Percentiles rank a stretch among this genome's conserved stretches.
Conservation (phyloP, 2,113 vertebrate genomes). For the Balaeniceps rex region DNA sequence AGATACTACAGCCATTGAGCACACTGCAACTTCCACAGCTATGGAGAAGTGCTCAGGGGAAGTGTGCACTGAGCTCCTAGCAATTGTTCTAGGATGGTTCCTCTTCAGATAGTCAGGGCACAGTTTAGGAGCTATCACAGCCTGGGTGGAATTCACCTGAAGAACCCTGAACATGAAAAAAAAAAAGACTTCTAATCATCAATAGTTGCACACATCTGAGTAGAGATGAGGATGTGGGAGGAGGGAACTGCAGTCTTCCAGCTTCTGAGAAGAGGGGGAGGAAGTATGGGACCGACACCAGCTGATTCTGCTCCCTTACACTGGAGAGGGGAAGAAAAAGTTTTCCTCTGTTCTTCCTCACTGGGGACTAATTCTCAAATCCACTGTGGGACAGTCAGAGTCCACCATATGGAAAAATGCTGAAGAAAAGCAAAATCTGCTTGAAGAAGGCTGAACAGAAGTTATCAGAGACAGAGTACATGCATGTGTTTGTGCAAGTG, state of each 20-base stretch:
- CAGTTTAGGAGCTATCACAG: not conserved
- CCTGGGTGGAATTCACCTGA: slow-evolving; percentile 59
- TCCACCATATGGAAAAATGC: not conserved
- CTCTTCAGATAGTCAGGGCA: not conserved
- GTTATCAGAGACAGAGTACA: not conserved
- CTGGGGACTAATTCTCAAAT: not conserved
- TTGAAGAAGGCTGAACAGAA: not conserved
- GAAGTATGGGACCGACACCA: not conserved
- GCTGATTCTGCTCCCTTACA: not conserved
- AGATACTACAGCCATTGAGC: not conserved
- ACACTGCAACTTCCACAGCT: not conserved
- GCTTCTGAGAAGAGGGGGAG: slow-evolving; percentile 27
- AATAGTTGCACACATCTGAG: not conserved
- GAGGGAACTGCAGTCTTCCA: slow-evolving; percentile 17
- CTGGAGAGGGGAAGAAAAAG: not conserved
- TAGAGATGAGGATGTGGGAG: slow-evolving; percentile 41
- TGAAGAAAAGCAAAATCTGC: not conserved
- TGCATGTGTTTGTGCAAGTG: not conserved
- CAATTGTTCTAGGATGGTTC: slow-evolving; percentile 29
- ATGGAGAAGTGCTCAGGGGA: slow-evolving; percentile 50
- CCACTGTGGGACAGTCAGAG: not conserved
- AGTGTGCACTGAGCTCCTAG: slow-evolving; percentile 9
- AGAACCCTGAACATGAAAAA: not conserved
- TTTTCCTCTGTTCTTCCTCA: not conserved
- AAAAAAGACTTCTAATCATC: not conserved